phyloP scores from a whole-genome alignment of 2,888 invertebrate genomes.

The Cremastinae sp. region DNA sequence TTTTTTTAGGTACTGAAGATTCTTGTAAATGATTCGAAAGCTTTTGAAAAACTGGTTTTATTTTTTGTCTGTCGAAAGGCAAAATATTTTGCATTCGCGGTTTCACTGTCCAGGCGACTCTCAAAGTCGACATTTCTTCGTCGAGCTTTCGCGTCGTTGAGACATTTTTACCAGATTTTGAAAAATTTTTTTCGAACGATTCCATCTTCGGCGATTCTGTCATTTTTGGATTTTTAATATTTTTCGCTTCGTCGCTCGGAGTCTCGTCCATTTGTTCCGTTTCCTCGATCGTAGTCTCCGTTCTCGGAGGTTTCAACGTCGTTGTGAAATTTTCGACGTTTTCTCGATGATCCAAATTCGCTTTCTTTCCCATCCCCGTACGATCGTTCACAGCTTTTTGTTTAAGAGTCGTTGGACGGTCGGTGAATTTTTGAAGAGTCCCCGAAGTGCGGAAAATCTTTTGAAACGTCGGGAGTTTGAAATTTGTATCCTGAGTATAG shows the following conservation, averaged over 20 bases:
- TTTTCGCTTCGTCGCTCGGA: background rate
- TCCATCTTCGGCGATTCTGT: conserved; percentile 2
- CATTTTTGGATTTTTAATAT: background rate
- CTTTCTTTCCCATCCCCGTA: background rate
- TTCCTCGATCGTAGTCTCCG: background rate
- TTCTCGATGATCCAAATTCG: background rate
- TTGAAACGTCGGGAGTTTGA: conserved; percentile 21
- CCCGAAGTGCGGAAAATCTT: conserved; percentile 21
- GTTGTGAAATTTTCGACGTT: background rate
- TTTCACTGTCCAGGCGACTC: too few relatives aligned
- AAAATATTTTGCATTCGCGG: too few relatives aligned
- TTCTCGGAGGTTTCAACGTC: background rate
- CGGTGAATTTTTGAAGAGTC: conserved; percentile 16
- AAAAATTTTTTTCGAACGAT: background rate
- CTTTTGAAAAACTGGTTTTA: background rate
- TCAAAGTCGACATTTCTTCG: too few relatives aligned
- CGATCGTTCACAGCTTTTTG: background rate
- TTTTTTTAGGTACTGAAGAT: background rate
- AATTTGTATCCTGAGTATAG: conserved; percentile 15
- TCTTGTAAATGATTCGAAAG: background rate
- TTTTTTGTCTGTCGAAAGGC: background rate
- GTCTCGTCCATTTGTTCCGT: conserved; percentile 13
- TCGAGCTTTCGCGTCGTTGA: too few relatives aligned
- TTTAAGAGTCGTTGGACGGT: background rate
- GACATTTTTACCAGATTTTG: background rate